Evolutionary conservation across 2,888 invertebrate genomes (phyloP), one percentile per base, ranked within the genome.

Genomic region (Metallyticus violacea): DNA sequence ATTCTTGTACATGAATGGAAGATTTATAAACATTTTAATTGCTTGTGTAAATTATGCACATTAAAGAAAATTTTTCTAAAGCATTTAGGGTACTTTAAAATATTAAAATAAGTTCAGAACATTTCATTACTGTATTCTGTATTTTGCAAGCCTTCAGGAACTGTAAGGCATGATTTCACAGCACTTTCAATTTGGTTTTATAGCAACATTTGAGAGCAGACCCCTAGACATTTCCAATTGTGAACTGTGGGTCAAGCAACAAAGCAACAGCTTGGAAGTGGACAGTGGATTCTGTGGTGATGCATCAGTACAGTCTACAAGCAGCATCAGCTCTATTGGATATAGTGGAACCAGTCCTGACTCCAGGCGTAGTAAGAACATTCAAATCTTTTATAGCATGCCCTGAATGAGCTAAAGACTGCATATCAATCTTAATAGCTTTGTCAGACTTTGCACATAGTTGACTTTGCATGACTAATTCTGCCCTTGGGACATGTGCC

Each of bases 331-430:
- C 26, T 86, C 88, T 25, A 85, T 27, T 22, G 80, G 27, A 30
- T 80, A 80, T 27, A 81, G 62, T n/a, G 81, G 85, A 25, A 88
- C 93, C 93, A 90, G 86, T 86, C 81, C 86, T 40, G 85, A 88
- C 27, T 87, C 87, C n/a, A 81, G 86, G 76, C 87, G 7, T 6
- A 81, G 85, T 87, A 85, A 40, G 86, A 81, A 76, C 6, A 78
- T 26, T 81, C 29, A 78, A 30, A 29, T 25, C 30, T 27, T 22
- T n/a, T 7, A 85, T 77, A 27, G 4, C 85, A 26, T 26, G 15
- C 6, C 15, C 26, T 26, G 27, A 79, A 9, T 9, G 7, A 79
- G n/a, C 79, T 4, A 2, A 26, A 9, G 9, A 22, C 9, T 9
- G 0, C 79, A 27, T 79, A 15, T 62, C 22, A 4, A 15, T 62